A percentile compares a stretch with the other conserved stretches of the same genome.
phyloP scores from a whole-genome alignment of 2,797 vertebrate species.

The Amazonetta brasiliensis region DNA sequence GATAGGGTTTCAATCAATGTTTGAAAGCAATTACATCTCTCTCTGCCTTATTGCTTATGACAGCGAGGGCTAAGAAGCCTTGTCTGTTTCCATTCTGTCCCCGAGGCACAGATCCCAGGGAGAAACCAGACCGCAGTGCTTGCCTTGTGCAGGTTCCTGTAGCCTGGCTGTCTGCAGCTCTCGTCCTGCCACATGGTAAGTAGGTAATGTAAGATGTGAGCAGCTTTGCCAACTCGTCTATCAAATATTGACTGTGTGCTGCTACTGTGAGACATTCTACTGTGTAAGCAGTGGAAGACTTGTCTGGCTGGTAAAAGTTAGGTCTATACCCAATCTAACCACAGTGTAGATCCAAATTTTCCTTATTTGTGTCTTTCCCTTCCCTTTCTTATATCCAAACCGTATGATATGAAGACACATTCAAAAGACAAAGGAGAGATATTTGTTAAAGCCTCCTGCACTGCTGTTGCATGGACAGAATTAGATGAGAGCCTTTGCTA shows the following conservation, averaged over 20 bases:
- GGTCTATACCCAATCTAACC: not conserved
- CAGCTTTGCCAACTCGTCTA: conserved; percentile 10
- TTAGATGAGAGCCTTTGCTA: not conserved
- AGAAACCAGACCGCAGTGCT: not conserved
- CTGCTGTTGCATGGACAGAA: conserved; percentile 11
- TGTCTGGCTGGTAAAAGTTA: not conserved
- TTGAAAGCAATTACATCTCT: not conserved
- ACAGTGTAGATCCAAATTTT: not conserved
- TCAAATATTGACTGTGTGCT: conserved; percentile 41
- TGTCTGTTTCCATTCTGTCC: not conserved
- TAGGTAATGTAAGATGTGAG: not conserved
- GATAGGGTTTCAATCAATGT: not conserved
- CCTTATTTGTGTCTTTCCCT: not conserved
- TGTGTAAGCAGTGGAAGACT: not conserved
- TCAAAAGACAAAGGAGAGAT: not conserved
- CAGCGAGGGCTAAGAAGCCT: not conserved
- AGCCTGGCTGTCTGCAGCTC: not conserved
- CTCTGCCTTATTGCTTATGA: conserved; percentile 20
- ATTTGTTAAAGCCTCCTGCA: not conserved
- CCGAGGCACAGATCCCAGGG: not conserved
- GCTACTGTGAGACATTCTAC: not conserved
- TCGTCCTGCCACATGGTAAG: not conserved
- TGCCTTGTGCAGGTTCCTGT: not conserved
- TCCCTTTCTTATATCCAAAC: not conserved
- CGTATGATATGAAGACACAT: not conserved